Evolutionary conservation across 35 echinoderm and acorn worm genomes (phyloP), one percentile per base, ranked within the genome.

Genomic region (Heliocidaris tuberculata): DNA sequence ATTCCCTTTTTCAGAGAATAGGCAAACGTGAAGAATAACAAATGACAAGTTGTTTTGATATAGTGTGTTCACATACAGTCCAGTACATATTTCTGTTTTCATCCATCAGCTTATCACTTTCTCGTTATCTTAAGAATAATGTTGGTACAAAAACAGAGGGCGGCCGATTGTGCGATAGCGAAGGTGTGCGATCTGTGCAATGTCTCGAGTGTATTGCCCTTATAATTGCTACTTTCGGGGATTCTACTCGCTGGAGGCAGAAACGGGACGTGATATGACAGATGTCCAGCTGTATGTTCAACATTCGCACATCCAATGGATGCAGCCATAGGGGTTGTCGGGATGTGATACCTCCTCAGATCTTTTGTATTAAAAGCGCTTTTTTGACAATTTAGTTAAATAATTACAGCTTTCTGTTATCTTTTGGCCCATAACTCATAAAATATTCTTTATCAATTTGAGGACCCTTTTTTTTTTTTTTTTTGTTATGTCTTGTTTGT

Each of bases 241-340:
- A 78, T 78, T 19, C 65, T 78, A 78, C 27, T 78, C 65, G 65
- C 65, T 78, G 19, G 65, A 78, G 65, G 65, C 65, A n/a, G 15
- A 27, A 78, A 78, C 65, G 8, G 65, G 65, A 78, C 65, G 65
- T 78, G 65, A 78, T 78, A 78, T 78, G 65, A 78, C 65, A 78
- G 65, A 78, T 78, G 65, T 78, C 65, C 65, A 78, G 65, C 65
- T 78, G 65, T 78, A 78, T 78, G 65, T 78, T 78, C 19, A 78
- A 78, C 65, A 78, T 78, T 78, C 65, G 65, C 65, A 78, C 65
- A 78, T 78, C 65, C 15, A 78, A 78, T 5, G 17, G 65, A 78
- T 19, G 65, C 27, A 19, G 27, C 65, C 65, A n/a, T 1, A 78
- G 27, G 65, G 65, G 5, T 5, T 78, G 65, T 8, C 5, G 27